Conservation (phyloP, 2,888 invertebrate genomes). For the Nymphalis urticae region DNA sequence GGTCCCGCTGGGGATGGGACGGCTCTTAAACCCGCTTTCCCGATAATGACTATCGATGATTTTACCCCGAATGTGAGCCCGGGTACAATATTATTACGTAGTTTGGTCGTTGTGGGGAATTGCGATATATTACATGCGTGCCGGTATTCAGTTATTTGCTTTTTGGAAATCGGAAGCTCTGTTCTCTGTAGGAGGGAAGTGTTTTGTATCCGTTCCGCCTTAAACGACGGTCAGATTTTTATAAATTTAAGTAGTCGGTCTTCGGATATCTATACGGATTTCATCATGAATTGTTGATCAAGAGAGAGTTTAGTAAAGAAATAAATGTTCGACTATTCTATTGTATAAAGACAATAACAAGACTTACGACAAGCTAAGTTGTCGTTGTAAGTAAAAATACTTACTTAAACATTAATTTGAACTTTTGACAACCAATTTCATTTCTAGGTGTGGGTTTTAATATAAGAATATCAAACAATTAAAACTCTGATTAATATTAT, state of each 20-base stretch:
- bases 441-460: too few species aligned
- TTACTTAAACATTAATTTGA: too few species aligned
- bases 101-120: conserved; percentile 71
- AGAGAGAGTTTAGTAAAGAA: too few species aligned
- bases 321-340: too few species aligned
- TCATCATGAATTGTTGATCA: neutral
- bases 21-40: conserved; percentile 79
- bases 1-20: conserved; percentile 73
- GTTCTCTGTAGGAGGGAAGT: conserved; percentile 5
- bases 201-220: neutral
- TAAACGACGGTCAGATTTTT: neutral
- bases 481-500: too few species aligned
- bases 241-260: neutral
- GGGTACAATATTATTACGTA: conserved; percentile 79
- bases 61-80: conserved; percentile 69
- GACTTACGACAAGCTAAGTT: too few species aligned
- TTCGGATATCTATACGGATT: neutral
- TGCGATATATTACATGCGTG: conserved; percentile 70
- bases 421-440: too few species aligned
- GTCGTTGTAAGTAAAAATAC: too few species aligned
- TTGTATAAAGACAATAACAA: too few species aligned
- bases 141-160: conserved; percentile 66
- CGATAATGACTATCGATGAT: conserved; percentile 82
- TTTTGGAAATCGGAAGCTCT: conserved; percentile 47
- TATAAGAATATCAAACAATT: too few species aligned